Evolutionary conservation across 2,888 invertebrate species (phyloP), one percentile per base, ranked within the genome.

Genomic region (Xylophagus ater): DNA sequence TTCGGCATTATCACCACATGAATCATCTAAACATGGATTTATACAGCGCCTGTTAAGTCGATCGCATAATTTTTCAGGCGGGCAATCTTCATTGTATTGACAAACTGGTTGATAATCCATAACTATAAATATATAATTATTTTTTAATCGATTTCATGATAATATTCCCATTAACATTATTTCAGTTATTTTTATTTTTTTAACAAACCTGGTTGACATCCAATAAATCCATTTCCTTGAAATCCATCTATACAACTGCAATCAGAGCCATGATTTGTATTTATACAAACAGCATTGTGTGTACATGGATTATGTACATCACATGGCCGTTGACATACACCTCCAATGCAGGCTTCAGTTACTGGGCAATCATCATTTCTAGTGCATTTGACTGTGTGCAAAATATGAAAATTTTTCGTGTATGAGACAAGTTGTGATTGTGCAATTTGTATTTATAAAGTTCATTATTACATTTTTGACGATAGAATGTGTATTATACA

Each of bases 71-170:
- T 84, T 77, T 53, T 81, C 76, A n/a, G 84, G 82, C 38, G 87
- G 86, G 58, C 89, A 90, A 55, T 89, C 88, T 68, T 86, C 87
- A 55, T 89, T 88, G 62, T 86, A 87, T 59, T 88, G 88, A 58
- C 89, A 89, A 36, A 87, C 73, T 49, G 74, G 70, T 51, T 68
- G 67, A 45, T 68, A 60, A 30, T 62, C 59, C 20, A 58, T 55
- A 12, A 66, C 72, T 73, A 49, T 24, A 58, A 53, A 26, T n/a
- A n/a, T n/a, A n/a, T n/a, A n/a, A n/a, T n/a, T n/a, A n/a, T n/a
- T n/a, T n/a, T n/a, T n/a, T n/a, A n/a, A n/a, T n/a, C n/a, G n/a
- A n/a, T n/a, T n/a, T n/a, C n/a, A n/a, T n/a, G n/a, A n/a, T n/a
- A n/a, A n/a, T n/a, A n/a, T n/a, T n/a, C n/a, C n/a, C n/a, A n/a